phyloP scores from a whole-genome alignment of 2,113 vertebrate species.

The Pseudolaguvia tuberculata region DNA sequence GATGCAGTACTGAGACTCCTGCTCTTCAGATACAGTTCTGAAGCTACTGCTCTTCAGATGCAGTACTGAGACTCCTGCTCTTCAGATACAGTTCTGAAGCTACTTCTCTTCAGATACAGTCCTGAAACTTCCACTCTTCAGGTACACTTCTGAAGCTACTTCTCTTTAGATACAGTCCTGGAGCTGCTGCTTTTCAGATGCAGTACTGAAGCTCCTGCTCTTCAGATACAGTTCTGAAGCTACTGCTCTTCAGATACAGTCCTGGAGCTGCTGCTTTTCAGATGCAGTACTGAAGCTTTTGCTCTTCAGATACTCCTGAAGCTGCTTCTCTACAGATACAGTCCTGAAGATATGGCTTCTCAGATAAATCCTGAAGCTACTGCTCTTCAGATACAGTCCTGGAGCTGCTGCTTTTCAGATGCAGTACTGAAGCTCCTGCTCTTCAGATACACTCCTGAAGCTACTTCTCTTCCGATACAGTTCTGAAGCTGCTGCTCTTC shows the following conservation, averaged over 20 bases:
- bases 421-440: no score
- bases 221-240: neutral
- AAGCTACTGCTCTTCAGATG: neutral
- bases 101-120: no score
- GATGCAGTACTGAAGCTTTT: neutral
- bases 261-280: neutral
- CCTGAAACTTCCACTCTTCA: neutral
- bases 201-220: neutral
- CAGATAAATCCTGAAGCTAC: no score
- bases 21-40: neutral
- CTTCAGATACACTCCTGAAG: no score
- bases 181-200: no score
- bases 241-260: neutral
- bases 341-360: no score
- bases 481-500: neutral
- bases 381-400: neutral
- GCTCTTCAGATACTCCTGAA: neutral
- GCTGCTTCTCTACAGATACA: neutral
- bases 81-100: neutral
- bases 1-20: no score
- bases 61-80: neutral
- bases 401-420: no score
- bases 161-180: neutral
- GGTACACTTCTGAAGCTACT: neutral
- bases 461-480: constrained; percentile 13